phyloP scores from a whole-genome alignment of 2,888 invertebrate genomes.

The Drosophila anceps region DNA sequence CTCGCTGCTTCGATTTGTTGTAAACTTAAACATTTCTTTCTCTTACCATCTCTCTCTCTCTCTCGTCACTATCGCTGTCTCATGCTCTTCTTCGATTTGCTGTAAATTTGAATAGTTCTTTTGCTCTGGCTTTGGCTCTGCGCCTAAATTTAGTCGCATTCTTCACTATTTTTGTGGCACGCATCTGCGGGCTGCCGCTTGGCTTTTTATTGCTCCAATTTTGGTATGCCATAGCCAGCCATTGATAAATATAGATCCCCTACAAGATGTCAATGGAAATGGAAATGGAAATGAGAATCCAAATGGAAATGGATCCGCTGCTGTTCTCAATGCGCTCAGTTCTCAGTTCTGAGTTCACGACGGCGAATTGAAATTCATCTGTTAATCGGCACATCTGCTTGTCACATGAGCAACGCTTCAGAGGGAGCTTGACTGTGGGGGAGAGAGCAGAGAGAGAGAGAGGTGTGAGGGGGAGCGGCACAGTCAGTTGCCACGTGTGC shows the following conservation, averaged over 20 bases:
- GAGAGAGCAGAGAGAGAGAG: background rate
- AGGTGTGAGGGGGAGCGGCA: slow-evolving; percentile 10
- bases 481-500: slow-evolving; percentile 67
- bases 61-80: background rate
- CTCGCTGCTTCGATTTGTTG: slow-evolving; percentile 24
- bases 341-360: slow-evolving; percentile 18
- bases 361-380: slow-evolving; percentile 74
- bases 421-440: background rate
- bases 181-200: slow-evolving; percentile 68
- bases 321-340: slow-evolving; percentile 3
- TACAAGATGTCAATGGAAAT: slow-evolving; percentile 53
- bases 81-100: slow-evolving; percentile 3
- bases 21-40: slow-evolving; percentile 5
- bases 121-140: slow-evolving; percentile 38
- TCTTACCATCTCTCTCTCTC: slow-evolving; percentile 5
- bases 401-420: slow-evolving; percentile 68
- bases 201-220: slow-evolving; percentile 77
- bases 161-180: slow-evolving; percentile 63
- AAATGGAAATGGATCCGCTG: slow-evolving; percentile 31
- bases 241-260: slow-evolving; percentile 76
- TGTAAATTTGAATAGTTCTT: slow-evolving; percentile 53
- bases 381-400: slow-evolving; percentile 80
- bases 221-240: slow-evolving; percentile 67
- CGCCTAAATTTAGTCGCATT: slow-evolving; percentile 77
- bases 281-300: slow-evolving; percentile 1